Evolutionary conservation across 2,888 invertebrate species (phyloP).

Genomic region (Subacronicta megacephala): DNA sequence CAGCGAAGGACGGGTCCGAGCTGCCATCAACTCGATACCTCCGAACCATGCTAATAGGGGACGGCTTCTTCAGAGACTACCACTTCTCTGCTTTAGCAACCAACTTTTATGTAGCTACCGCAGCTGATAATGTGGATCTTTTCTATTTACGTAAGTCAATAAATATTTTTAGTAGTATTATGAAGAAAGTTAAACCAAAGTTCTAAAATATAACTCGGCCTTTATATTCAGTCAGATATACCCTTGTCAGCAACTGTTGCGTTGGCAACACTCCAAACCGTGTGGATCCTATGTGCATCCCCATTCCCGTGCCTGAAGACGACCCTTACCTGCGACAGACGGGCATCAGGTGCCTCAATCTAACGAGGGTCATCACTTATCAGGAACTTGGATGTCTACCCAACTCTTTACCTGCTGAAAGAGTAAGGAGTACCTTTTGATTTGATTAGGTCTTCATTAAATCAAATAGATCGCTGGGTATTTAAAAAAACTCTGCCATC

Average conservation of each 20-base stretch:
- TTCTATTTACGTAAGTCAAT: constrained; percentile 53
- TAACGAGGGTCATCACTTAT: constrained; percentile 66
- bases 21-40: constrained; percentile 63
- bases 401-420: constrained; percentile 60
- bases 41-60: constrained; percentile 61
- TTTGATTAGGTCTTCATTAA: too few relatives aligned
- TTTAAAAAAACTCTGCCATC: too few relatives aligned
- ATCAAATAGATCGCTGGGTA: too few relatives aligned
- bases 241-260: constrained; percentile 57
- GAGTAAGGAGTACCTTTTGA: constrained; percentile 49
- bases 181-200: too few relatives aligned
- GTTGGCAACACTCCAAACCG: constrained; percentile 59
- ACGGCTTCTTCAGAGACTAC: constrained; percentile 57
- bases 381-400: constrained; percentile 66
- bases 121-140: constrained; percentile 60
- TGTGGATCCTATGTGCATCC: constrained; percentile 57
- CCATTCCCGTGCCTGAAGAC: constrained; percentile 64
- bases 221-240: constrained; percentile 51
- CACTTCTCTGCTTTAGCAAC: constrained; percentile 59
- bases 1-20: constrained; percentile 61
- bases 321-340: constrained; percentile 64
- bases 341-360: constrained; percentile 66
- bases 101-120: constrained; percentile 49
- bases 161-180: too few relatives aligned
- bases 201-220: too few relatives aligned